phyloP scores from a whole-genome alignment of 2,113 vertebrate genomes.

The Terrapene triunguis region DNA sequence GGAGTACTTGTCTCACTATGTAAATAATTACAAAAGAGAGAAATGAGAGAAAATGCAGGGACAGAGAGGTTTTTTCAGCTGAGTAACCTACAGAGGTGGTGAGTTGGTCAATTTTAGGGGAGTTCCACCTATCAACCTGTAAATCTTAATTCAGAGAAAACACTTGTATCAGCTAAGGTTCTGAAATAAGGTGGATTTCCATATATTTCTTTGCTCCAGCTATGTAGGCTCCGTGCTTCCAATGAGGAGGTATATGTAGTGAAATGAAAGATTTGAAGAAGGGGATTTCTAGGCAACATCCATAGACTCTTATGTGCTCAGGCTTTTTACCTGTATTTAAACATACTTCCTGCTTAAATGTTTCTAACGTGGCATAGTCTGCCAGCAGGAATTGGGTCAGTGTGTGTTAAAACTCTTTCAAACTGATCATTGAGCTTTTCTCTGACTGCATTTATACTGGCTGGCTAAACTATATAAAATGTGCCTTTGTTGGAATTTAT shows the following conservation, averaged over 20 bases:
- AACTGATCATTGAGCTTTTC: not conserved
- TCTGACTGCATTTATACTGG: not conserved
- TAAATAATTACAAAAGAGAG: not conserved
- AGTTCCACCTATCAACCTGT: not conserved
- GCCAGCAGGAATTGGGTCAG: not conserved
- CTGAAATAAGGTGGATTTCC: not conserved
- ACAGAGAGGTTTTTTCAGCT: not conserved
- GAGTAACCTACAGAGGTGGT: not conserved
- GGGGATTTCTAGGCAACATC: not conserved
- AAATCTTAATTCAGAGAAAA: not conserved
- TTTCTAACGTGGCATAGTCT: not conserved
- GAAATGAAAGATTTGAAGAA: not conserved
- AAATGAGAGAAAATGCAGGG: not conserved
- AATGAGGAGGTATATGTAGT: accelerated
- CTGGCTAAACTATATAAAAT: not conserved
- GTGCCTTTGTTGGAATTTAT: accelerated
- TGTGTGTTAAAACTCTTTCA: not conserved
- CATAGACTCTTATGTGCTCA: too few species aligned
- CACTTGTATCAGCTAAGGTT: not conserved
- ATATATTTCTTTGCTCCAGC: not conserved
- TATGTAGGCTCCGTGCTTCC: accelerated
- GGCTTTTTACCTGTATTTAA: not conserved
- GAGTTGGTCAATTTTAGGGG: not conserved
- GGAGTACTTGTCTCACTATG: not conserved
- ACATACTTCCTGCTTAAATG: not conserved